Conservation (phyloP, 2,797 vertebrate genomes). For the Hapalemur alaotrensis region DNA sequence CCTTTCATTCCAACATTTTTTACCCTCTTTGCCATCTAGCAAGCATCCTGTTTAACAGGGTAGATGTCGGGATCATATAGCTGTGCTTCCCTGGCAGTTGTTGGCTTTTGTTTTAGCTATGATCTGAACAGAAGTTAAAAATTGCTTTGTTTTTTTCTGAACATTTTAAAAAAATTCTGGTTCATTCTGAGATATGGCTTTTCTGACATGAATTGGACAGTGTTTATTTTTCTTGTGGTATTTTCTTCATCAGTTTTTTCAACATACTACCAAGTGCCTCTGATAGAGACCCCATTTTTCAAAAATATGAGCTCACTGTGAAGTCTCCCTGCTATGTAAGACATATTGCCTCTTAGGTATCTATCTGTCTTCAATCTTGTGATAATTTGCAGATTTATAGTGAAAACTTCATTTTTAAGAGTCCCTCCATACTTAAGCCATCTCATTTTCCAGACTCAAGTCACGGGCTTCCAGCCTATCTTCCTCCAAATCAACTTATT, state of each 20-base stretch:
- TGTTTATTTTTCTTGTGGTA: not conserved
- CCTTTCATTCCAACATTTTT: not conserved
- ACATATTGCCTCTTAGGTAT: not conserved
- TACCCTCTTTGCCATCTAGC: not conserved
- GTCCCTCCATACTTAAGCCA: not conserved
- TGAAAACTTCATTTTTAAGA: not conserved
- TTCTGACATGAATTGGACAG: not conserved
- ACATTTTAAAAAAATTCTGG: not conserved
- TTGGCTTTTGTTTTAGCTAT: not conserved
- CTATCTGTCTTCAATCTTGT: not conserved
- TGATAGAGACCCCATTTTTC: not conserved
- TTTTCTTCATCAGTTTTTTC: not conserved
- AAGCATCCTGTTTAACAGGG: not conserved
- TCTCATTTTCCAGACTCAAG: not conserved
- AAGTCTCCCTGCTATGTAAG: not conserved
- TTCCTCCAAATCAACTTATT: not conserved
- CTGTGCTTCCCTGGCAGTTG: not conserved
- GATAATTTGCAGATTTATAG: not conserved
- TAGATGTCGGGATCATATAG: not conserved
- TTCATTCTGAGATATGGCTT: slow-evolving; percentile 31
- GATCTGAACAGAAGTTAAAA: not conserved
- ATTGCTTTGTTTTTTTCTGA: not conserved
- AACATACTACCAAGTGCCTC: not conserved
- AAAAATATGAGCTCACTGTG: not conserved
- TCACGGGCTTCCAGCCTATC: not conserved